Percentiles rank a stretch among this genome's conserved stretches.
Evolutionary conservation across 2,797 vertebrate species (phyloP).

Genomic region (Bucorvus abyssinicus): DNA sequence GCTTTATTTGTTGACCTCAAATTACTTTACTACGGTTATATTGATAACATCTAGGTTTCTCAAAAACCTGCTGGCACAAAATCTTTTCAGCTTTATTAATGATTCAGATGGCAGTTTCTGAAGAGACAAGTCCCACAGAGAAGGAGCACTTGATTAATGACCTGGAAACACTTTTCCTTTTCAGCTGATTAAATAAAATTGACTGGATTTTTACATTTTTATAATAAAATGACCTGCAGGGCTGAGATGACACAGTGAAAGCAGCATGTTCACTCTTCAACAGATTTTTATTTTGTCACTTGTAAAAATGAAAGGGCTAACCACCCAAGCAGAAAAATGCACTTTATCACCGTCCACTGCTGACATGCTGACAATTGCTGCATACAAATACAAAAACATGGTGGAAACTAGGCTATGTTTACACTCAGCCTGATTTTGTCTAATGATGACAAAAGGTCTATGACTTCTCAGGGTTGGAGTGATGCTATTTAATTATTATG

Average conservation of each 20-base stretch:
- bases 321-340: conserved; percentile 92
- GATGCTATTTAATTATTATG: conserved; percentile 69
- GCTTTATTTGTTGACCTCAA: conserved; percentile 78
- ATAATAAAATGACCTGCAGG: conserved; percentile 92
- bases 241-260: conserved; percentile 86
- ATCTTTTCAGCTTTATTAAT: conserved; percentile 84
- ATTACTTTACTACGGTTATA: conserved; percentile 80
- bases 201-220: conserved; percentile 95
- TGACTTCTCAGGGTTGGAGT: conserved; percentile 54
- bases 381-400: conserved; percentile 78
- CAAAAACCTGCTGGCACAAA: conserved; percentile 79
- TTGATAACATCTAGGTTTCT: conserved; percentile 79
- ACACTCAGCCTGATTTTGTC: conserved; percentile 74
- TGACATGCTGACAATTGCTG: conserved; percentile 78
- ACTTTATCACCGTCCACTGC: conserved; percentile 86
- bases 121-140: conserved; percentile 86
- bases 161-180: conserved; percentile 94
- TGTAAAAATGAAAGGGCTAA: conserved; percentile 86
- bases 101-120: conserved; percentile 84
- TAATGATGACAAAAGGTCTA: conserved; percentile 72
- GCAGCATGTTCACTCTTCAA: conserved; percentile 84
- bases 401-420: conserved; percentile 74
- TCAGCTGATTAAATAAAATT: conserved; percentile 98
- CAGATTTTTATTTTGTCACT: conserved; percentile 87
- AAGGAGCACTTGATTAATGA: conserved; percentile 91